Conservation (phyloP, 2,797 vertebrate genomes). For the Pseudocheirus occidentalis region DNA sequence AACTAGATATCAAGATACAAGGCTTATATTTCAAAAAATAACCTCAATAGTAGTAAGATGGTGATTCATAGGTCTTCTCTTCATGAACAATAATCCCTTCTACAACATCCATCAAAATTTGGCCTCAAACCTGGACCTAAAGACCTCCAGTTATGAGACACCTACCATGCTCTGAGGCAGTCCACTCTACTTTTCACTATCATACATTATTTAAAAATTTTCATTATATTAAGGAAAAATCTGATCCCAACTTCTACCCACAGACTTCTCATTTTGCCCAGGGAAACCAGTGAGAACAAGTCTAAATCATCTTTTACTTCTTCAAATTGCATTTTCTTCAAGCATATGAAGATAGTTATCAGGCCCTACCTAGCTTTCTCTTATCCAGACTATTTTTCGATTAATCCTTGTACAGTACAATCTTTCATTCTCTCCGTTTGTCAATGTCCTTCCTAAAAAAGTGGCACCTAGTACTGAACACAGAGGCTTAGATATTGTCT, state of each 20-base stretch:
- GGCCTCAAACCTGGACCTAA: neutral
- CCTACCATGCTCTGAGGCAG: neutral
- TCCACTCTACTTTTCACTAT: neutral
- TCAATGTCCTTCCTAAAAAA: neutral
- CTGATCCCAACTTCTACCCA: neutral
- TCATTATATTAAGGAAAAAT: neutral
- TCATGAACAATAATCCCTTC: neutral
- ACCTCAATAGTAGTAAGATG: neutral
- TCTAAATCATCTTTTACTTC: neutral
- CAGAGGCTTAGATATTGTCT: neutral
- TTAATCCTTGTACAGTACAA: neutral
- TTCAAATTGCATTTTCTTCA: neutral
- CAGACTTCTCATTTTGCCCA: neutral
- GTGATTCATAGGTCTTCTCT: neutral
- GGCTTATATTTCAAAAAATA: slow-evolving; percentile 38
- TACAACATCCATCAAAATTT: neutral
- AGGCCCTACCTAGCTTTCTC: neutral
- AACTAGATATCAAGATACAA: slow-evolving; percentile 17
- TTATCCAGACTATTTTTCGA: neutral
- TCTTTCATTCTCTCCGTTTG: neutral
- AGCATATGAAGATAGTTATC: neutral
- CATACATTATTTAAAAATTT: neutral
- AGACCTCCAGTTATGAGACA: neutral
- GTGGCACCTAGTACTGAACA: neutral
- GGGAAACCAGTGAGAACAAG: neutral